A percentile compares a stretch with the other conserved stretches of the same genome.
Evolutionary conservation across 1,140 invertebrate genomes (phyloP).

Genomic region (Scaptodrosophila lebanonensis): DNA sequence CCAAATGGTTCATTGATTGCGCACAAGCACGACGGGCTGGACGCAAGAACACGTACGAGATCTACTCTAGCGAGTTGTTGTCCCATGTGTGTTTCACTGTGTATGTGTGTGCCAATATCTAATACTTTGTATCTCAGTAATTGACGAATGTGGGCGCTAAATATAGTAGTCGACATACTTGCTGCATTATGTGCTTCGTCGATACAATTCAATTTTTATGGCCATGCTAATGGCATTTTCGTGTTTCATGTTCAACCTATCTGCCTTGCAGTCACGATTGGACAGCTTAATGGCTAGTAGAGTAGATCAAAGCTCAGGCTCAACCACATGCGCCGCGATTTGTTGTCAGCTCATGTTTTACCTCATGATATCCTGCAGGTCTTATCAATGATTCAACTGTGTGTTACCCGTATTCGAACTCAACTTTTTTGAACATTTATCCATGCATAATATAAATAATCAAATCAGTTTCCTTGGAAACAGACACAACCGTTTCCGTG

Average conservation of each 20-base stretch:
- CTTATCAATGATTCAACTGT: too few species aligned
- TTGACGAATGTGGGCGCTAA: constrained; percentile 17
- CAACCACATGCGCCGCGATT: constrained; percentile 18
- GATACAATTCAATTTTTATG: constrained; percentile 54
- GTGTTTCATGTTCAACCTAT: constrained; percentile 40
- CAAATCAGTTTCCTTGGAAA: too few species aligned
- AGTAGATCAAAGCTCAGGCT: constrained; percentile 29
- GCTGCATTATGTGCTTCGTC: constrained; percentile 9
- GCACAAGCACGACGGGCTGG: neutral
- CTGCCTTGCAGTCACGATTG: constrained; percentile 36
- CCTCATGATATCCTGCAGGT: too few species aligned
- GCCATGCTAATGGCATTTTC: constrained; percentile 65
- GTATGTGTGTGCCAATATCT: constrained; percentile 11
- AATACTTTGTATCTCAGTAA: constrained; percentile 35
- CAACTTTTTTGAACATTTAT: too few species aligned
- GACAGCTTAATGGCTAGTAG: constrained; percentile 42
- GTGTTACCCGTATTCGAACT: too few species aligned
- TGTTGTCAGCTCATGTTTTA: constrained; percentile 57
- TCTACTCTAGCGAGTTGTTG: too few species aligned
- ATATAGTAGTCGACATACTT: constrained; percentile 3
- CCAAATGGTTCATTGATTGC: constrained; percentile 1
- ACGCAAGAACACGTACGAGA: too few species aligned
- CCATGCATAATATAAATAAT: too few species aligned
- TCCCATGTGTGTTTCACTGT: neutral
- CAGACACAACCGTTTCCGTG: too few species aligned